These are phyloP conservation scores for Valencia hispanica DNA, from an alignment of 2,797 vertebrate species.

Conservation along the genomic window DNA sequence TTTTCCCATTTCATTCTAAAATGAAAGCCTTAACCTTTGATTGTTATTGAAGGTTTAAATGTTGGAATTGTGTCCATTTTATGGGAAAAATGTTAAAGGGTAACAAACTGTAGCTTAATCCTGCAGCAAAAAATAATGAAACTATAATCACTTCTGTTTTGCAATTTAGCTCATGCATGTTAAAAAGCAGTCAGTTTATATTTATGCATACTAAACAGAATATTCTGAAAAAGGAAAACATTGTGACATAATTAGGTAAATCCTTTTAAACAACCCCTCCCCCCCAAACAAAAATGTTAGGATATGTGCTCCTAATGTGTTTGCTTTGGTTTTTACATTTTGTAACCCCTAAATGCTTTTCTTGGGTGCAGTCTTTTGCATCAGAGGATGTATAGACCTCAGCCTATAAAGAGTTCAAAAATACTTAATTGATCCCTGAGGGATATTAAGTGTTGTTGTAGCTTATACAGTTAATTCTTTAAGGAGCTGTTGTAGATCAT, in stretches of 20 bases:
- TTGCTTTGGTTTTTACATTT: not conserved
- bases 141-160: not conserved
- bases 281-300: not conserved
- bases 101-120: not conserved
- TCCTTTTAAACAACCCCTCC: too few species aligned
- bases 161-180: not conserved
- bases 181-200: not conserved
- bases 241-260: not conserved
- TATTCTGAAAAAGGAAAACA: not conserved
- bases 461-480: too few species aligned
- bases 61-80: not conserved
- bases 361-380: not conserved
- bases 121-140: not conserved
- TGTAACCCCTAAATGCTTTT: not conserved
- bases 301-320: not conserved
- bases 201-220: not conserved
- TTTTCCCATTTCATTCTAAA: not conserved
- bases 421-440: too few species aligned
- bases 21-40: not conserved
- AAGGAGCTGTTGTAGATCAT: too few species aligned
- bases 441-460: too few species aligned
- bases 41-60: not conserved
- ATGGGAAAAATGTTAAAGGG: not conserved
- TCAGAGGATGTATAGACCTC: not conserved
- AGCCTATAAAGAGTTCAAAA: not conserved